Evolutionary conservation across 2,113 vertebrate genomes (phyloP), one percentile per base, ranked within the genome.

Genomic region (Clinocottus analis): DNA sequence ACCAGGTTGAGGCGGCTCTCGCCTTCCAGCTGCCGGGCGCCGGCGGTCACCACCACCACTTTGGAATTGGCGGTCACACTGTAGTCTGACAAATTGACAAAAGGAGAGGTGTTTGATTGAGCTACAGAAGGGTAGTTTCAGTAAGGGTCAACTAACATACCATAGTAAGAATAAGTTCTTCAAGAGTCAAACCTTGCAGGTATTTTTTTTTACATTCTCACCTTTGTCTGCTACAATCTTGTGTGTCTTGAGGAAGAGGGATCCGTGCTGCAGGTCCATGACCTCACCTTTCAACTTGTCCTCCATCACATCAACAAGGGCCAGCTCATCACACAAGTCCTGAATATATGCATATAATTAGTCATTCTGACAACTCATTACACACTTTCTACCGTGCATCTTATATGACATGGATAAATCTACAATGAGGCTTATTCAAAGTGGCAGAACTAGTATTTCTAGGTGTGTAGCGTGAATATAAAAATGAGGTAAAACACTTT

Each of bases 1-100:
- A 99, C 98, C 94, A 99, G 67, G 90, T 99, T 99, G 17, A 99
- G 96, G 19, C 98, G 97, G 91, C 98, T 99, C 91, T 99, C 98
- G 62, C 98, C 98, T 88, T 99, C 98, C 39, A 98, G 97, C 91
- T 99, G 98, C 66, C 98, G 97, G 39, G 98, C 98, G 3, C 98
- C 98, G 16, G 98, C 98, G 0, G 98, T 99, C 91, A 99, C 93
- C 56, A 99, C 96, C 61, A 99, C 98, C 86, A 99, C 93, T 92
- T 94, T 97, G 80, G 98, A 99, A 92, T 98, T 95, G 51, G 97
- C 97, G 0, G 97, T 99, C 90, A 98, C 97, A 2, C 91, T 95
- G 89, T 99, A 99, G 92, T 99, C 98, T 99, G 91, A 59, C 77
- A 78, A 45, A 45, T 7, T 3, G 7, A 84, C 10, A 72, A 45